A percentile compares a stretch with the other conserved stretches of the same genome.
Evolutionary conservation across 1,140 invertebrate genomes (phyloP).

Genomic region (Drosophila sproati): DNA sequence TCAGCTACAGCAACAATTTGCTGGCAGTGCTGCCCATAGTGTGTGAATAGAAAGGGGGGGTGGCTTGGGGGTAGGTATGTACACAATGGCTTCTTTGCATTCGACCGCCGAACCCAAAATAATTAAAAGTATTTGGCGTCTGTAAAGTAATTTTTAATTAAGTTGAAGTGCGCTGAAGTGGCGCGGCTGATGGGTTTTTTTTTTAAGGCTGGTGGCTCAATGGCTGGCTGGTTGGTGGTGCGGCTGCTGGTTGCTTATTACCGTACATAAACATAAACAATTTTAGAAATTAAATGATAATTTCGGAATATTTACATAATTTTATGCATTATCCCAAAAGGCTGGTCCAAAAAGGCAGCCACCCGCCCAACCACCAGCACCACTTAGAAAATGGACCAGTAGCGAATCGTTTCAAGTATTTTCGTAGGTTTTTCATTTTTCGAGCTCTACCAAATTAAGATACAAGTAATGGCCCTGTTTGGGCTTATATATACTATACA

Average conservation of each 20-base stretch:
- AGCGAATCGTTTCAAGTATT: conserved; percentile 13
- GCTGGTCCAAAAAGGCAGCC: conserved; percentile 18
- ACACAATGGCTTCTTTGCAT: conserved; percentile 56
- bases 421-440: conserved; percentile 44
- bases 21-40: conserved; percentile 22
- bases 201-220: conserved; percentile 4
- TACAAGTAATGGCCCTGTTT: conserved; percentile 21
- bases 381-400: neutral
- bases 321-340: conserved; percentile 73
- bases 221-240: conserved; percentile 1
- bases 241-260: conserved; percentile 71
- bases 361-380: neutral
- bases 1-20: conserved; percentile 42
- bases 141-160: conserved; percentile 83
- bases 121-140: conserved; percentile 83
- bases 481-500: neutral
- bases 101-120: conserved; percentile 79
- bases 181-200: conserved; percentile 28
- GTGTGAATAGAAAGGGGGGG: neutral
- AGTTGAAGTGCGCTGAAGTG: conserved; percentile 77
- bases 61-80: conserved; percentile 14
- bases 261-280: conserved; percentile 81
- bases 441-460: conserved; percentile 54
- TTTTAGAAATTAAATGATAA: conserved; percentile 83
- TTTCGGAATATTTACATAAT: conserved; percentile 80